These are phyloP conservation scores for Muscidifurax raptorellus DNA, from an alignment of 1,140 invertebrate species.

Conservation along the genomic window DNA sequence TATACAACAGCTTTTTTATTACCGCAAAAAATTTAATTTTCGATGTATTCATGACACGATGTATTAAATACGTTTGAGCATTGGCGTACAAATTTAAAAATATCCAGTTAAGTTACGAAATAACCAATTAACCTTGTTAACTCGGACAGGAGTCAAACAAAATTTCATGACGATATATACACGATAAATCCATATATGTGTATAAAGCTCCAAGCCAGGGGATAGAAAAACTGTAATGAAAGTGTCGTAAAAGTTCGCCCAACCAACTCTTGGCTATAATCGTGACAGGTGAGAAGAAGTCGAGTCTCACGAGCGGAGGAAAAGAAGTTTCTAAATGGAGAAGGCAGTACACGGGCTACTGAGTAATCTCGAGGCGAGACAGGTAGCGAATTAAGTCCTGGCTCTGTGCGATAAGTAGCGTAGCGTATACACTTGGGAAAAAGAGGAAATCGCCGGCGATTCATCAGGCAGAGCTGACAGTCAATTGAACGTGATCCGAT, in stretches of 20 bases:
- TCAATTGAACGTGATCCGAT: neutral
- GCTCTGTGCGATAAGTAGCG: neutral
- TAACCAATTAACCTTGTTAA: too few relatives aligned
- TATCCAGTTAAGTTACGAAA: too few relatives aligned
- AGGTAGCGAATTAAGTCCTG: slow-evolving; percentile 11
- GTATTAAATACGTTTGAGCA: neutral
- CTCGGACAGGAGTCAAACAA: too few relatives aligned
- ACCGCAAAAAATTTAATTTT: neutral
- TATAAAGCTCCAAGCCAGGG: neutral
- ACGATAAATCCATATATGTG: neutral
- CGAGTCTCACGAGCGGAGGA: neutral
- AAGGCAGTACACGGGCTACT: neutral
- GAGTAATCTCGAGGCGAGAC: slow-evolving; percentile 5
- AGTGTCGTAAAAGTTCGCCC: neutral
- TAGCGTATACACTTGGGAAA: neutral
- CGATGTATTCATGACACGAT: too few relatives aligned
- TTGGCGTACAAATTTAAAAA: too few relatives aligned
- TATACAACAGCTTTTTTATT: neutral
- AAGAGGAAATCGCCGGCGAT: neutral
- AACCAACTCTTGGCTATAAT: neutral
- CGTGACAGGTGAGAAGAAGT: slow-evolving; percentile 1
- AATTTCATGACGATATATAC: too few relatives aligned
- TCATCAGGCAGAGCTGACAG: neutral
- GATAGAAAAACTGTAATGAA: neutral
- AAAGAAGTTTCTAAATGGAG: slow-evolving; percentile 3